Evolutionary conservation across 2,113 vertebrate genomes (phyloP).

Genomic region (Crotalus viridis): DNA sequence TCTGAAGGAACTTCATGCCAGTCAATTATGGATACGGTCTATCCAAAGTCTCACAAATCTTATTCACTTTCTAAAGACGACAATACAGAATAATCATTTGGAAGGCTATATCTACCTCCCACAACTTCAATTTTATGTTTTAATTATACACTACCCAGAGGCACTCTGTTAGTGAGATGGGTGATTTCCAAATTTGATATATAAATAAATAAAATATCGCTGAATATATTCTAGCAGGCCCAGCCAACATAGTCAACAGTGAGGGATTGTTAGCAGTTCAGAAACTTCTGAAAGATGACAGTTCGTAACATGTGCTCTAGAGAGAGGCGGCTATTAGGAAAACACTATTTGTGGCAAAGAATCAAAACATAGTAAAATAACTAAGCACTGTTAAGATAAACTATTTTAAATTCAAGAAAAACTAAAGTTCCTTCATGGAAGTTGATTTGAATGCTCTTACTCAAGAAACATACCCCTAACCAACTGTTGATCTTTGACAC

Average conservation of each 20-base stretch:
- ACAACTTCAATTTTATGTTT: not conserved
- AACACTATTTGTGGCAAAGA: not conserved
- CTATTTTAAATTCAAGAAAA: constrained; percentile 49
- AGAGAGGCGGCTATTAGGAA: not conserved
- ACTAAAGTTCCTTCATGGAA: constrained; percentile 13
- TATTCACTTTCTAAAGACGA: not conserved
- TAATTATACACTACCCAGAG: no score
- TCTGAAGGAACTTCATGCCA: not conserved
- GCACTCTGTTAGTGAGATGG: no score
- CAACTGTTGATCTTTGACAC: constrained; percentile 76
- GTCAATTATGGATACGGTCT: not conserved
- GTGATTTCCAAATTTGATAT: no score
- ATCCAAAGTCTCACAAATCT: not conserved
- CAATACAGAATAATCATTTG: not conserved
- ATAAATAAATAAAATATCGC: not conserved
- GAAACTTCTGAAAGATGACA: not conserved
- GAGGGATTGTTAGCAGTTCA: not conserved
- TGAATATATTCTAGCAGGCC: not conserved
- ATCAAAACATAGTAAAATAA: not conserved
- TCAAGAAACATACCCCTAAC: constrained; percentile 62
- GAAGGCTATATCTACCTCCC: not conserved
- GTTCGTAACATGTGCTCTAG: not conserved
- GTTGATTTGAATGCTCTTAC: constrained; percentile 46
- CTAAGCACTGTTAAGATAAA: not conserved
- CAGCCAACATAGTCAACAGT: not conserved